Evolutionary conservation across 2,113 vertebrate species (phyloP).

Genomic region (Caranx melampygus): DNA sequence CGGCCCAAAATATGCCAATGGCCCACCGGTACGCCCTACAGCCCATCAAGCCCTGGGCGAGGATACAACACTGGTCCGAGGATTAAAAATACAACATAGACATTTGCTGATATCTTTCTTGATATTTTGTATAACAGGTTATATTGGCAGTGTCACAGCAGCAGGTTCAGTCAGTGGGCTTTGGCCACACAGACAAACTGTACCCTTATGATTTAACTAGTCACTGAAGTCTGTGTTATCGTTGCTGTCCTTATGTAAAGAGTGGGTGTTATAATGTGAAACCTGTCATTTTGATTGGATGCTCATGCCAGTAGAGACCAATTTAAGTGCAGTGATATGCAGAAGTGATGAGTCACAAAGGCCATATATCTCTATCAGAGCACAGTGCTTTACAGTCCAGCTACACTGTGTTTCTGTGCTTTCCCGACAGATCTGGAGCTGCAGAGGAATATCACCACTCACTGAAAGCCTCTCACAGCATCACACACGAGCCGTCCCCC

Average conservation of each 20-base stretch:
- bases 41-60: no score
- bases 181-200: background rate
- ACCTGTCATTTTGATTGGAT: conserved; percentile 17
- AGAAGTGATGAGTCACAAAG: conserved; percentile 4
- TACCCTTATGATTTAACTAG: background rate
- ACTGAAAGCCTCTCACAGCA: conserved; percentile 25
- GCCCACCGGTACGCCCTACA: no score
- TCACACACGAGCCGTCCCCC: conserved; percentile 13
- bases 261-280: conserved; percentile 17
- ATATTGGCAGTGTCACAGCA: background rate
- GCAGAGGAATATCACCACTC: conserved; percentile 4
- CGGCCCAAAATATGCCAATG: no score
- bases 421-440: conserved; percentile 23
- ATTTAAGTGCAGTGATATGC: background rate
- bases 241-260: background rate
- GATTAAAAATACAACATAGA: background rate
- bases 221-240: background rate
- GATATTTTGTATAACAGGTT: background rate
- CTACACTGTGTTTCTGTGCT: conserved; percentile 13
- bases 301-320: background rate
- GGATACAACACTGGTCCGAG: no score
- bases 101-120: background rate
- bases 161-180: background rate
- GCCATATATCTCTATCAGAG: background rate
- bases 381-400: background rate